These are phyloP conservation scores for Arizona elegans DNA, from an alignment of 2,113 vertebrate species.

Conservation along the genomic window DNA sequence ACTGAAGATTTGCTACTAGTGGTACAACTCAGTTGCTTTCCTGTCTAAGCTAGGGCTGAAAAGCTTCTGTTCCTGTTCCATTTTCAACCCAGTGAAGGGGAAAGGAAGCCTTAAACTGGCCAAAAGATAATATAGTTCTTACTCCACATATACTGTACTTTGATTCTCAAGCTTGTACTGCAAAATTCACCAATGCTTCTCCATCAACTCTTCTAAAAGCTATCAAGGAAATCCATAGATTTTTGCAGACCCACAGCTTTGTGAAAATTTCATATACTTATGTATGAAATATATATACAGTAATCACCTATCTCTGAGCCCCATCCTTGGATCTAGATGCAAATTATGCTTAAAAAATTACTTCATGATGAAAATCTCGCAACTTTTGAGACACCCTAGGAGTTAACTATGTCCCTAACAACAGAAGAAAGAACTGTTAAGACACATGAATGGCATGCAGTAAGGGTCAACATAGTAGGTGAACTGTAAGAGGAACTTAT, in stretches of 20 bases:
- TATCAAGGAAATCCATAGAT: background rate
- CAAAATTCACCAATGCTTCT: background rate
- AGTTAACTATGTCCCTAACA: background rate
- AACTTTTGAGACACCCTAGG: background rate
- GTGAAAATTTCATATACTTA: fast-evolving
- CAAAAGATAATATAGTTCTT: background rate
- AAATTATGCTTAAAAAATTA: background rate
- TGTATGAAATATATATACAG: background rate
- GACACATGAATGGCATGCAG: background rate
- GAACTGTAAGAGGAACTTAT: background rate
- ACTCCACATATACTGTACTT: background rate
- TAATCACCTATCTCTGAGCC: background rate
- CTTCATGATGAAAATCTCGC: background rate
- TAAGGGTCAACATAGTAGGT: background rate
- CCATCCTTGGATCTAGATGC: background rate
- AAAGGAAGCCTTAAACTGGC: background rate
- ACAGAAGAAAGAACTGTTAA: background rate
- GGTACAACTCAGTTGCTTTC: background rate
- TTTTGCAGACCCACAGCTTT: background rate
- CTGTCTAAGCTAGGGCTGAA: background rate
- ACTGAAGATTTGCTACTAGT: background rate
- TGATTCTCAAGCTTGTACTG: background rate
- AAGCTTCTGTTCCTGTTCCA: background rate
- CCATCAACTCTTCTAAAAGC: background rate
- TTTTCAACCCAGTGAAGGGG: fast-evolving